Evolutionary conservation across 2,113 vertebrate species (phyloP), one percentile per base, ranked within the genome.

Genomic region (Holacanthus passer): DNA sequence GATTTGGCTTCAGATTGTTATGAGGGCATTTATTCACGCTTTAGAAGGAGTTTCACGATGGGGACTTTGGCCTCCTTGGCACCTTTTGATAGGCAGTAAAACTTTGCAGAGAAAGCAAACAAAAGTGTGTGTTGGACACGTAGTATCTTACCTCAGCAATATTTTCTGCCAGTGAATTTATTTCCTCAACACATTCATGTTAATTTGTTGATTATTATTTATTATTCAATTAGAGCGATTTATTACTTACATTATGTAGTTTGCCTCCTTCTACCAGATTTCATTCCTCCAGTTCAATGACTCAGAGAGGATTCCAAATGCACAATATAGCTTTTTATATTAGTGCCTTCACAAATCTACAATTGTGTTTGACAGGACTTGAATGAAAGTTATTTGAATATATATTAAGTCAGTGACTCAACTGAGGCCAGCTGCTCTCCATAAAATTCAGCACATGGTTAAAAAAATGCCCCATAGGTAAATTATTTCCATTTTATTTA

Each of bases 311-410:
- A 77, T 5, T 70, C 24, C 53, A 64, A 71, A 80, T 67, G 70
- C 20, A 67, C 39, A 62, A 56, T 39, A 55, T 24, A 70, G 29
- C n/a, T 12, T 82, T n/a, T 39, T 63, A 20, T 63, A 56, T 65
- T 64, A 58, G 45, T 63, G 29, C 32, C 45, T 48, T 32, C 63
- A 70, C 62, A 83, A 66, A 66, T 79, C 41, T 67, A 24, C 47
- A 45, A 27, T 66, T 80, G 32, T 76, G 58, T 71, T 82, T 69
- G 52, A 59, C 41, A 69, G 75, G 31, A 77, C 16, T 45, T 83
- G 50, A 76, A 64, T 72, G 8, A 68, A 85, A 72, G 63, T 39
- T 82, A 79, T 74, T 82, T 70, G 68, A 77, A 77, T 82, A 80
- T 74, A 74, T 74, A 71, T 74, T 63, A 80, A 73, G 67, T 48